Percentiles rank a stretch among this genome's conserved stretches.
These are phyloP conservation scores for Stomatorhinus ivindoensis DNA, from an alignment of 2,113 vertebrate genomes.

Conservation along the genomic window DNA sequence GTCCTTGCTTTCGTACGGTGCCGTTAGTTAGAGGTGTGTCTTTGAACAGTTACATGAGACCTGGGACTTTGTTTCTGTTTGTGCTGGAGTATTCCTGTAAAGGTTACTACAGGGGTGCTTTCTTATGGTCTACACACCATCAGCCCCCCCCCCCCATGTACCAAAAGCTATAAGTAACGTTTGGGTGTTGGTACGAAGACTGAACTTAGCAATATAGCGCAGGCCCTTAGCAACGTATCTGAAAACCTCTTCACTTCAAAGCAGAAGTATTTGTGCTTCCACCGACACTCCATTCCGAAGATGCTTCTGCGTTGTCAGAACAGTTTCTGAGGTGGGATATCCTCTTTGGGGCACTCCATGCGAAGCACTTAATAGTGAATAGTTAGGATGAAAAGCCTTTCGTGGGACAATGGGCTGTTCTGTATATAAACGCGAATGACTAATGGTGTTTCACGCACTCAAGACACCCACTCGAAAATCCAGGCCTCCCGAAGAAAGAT, in stretches of 20 bases:
- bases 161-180: not conserved
- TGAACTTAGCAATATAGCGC: constrained; percentile 1
- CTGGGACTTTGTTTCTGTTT: not conserved
- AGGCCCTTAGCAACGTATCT: not conserved
- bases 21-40: not conserved
- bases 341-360: not conserved
- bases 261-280: constrained; percentile 9
- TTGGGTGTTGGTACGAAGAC: not conserved
- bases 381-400: not conserved
- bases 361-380: not conserved
- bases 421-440: not conserved
- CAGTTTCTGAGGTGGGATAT: not conserved
- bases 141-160: not conserved
- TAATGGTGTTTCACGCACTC: not conserved
- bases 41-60: not conserved
- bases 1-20: constrained; percentile 10
- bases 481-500: not conserved
- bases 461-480: not conserved
- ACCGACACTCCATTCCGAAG: not conserved
- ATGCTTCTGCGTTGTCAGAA: not conserved
- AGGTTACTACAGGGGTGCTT: constrained; percentile 8
- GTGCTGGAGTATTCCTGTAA: constrained; percentile 9
- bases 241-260: not conserved
- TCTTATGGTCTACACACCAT: not conserved
- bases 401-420: not conserved